phyloP scores from a whole-genome alignment of 2,888 invertebrate genomes.

The Achlya flavicornis region DNA sequence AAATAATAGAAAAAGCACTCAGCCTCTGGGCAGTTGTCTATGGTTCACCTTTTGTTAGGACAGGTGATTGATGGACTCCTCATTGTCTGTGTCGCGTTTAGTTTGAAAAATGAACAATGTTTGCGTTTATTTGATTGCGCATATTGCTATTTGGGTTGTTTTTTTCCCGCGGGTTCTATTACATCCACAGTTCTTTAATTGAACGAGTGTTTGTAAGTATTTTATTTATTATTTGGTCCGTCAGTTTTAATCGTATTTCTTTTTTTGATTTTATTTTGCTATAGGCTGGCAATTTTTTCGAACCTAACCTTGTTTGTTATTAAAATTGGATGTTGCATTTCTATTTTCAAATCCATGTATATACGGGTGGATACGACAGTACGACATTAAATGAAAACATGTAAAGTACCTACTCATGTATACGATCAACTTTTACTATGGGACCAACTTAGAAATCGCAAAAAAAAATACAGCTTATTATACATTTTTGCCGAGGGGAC shows the following conservation, averaged over 20 bases:
- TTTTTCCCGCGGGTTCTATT: slow-evolving; percentile 40
- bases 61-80: slow-evolving; percentile 71
- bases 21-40: slow-evolving; percentile 67
- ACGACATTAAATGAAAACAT: too few relatives aligned
- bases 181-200: slow-evolving; percentile 16
- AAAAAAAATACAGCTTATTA: too few relatives aligned
- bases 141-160: slow-evolving; percentile 50
- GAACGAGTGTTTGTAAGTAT: background rate
- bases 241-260: background rate
- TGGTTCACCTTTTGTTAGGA: slow-evolving; percentile 66
- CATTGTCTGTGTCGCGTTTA: slow-evolving; percentile 73
- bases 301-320: background rate
- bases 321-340: background rate
- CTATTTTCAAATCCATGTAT: background rate
- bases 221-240: background rate
- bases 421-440: too few relatives aligned
- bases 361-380: too few relatives aligned
- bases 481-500: too few relatives aligned
- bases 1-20: slow-evolving; percentile 62
- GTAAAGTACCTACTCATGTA: too few relatives aligned
- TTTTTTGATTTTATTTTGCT: background rate
- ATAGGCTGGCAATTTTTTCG: background rate
- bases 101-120: slow-evolving; percentile 75
- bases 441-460: too few relatives aligned
- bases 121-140: slow-evolving; percentile 66